Evolutionary conservation across 2,113 vertebrate species (phyloP).

Genomic region (Lepidiolamprologus cunningtoni): DNA sequence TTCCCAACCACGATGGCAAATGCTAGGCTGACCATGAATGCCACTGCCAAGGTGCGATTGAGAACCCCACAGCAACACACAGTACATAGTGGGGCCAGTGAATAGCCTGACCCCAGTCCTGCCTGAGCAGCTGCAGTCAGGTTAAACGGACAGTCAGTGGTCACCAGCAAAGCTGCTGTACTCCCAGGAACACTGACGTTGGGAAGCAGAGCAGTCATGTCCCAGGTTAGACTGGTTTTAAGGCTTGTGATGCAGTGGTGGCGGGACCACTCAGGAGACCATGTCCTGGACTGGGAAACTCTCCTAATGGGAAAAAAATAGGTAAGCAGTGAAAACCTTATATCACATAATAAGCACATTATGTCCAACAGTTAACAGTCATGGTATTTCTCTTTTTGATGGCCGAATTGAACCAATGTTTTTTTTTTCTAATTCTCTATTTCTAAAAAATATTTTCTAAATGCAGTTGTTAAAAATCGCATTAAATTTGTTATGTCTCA

Average conservation of each 20-base stretch:
- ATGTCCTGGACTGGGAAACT: not conserved
- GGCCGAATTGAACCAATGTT: not conserved
- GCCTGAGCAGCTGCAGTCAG: conserved; percentile 23
- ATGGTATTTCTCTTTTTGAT: not conserved
- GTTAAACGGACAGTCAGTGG: conserved; percentile 40
- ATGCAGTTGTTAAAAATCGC: not conserved
- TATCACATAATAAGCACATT: not conserved
- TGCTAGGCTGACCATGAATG: conserved; percentile 74
- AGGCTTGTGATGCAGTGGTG: not conserved
- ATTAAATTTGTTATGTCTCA: not conserved
- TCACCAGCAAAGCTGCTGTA: not conserved
- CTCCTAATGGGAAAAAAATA: conserved; percentile 1
- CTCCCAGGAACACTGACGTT: conserved; percentile 39
- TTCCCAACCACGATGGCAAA: conserved; percentile 76
- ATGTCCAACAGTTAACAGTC: not conserved
- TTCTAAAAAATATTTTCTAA: not conserved
- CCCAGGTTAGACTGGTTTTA: not conserved
- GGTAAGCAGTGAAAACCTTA: not conserved
- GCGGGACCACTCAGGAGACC: conserved; percentile 16
- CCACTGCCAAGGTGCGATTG: conserved; percentile 60
- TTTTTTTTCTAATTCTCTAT: not conserved
- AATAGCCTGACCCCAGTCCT: not conserved
- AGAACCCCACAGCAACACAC: conserved; percentile 68
- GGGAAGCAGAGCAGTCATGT: conserved; percentile 41
- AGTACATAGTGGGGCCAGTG: conserved; percentile 61